phyloP scores from a whole-genome alignment of 2,113 vertebrate genomes.

The Oriolus oriolus region DNA sequence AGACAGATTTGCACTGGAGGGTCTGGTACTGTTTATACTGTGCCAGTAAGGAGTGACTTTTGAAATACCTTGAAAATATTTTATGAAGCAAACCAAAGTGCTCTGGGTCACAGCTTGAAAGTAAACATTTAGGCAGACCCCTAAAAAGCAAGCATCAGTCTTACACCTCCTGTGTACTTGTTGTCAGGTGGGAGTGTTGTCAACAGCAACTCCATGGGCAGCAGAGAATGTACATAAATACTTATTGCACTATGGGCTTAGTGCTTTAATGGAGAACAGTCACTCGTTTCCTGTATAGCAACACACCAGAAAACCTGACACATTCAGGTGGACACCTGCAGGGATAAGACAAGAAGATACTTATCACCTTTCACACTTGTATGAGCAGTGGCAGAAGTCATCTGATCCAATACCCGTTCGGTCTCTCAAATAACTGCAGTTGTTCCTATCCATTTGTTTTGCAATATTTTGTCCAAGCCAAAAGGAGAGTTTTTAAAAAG shows the following conservation, averaged over 20 bases:
- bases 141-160: not conserved
- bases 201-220: not conserved
- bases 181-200: not conserved
- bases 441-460: not conserved
- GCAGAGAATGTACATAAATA: not conserved
- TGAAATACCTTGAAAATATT: not conserved
- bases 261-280: not conserved
- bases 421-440: not conserved
- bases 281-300: not conserved
- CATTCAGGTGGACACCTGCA: not conserved
- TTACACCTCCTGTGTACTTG: not conserved
- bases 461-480: not conserved
- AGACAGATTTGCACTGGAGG: not conserved
- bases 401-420: not conserved
- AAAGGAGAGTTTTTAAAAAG: not conserved
- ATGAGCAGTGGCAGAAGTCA: not conserved
- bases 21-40: not conserved
- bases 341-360: not conserved
- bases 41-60: not conserved
- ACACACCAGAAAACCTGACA: not conserved
- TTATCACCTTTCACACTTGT: not conserved
- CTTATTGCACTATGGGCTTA: not conserved
- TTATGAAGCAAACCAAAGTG: not conserved
- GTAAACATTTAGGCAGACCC: not conserved
- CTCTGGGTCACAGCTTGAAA: not conserved